Evolutionary conservation across 2,888 invertebrate genomes (phyloP), one percentile per base, ranked within the genome.

Genomic region (Phragmatobia fuliginosa): DNA sequence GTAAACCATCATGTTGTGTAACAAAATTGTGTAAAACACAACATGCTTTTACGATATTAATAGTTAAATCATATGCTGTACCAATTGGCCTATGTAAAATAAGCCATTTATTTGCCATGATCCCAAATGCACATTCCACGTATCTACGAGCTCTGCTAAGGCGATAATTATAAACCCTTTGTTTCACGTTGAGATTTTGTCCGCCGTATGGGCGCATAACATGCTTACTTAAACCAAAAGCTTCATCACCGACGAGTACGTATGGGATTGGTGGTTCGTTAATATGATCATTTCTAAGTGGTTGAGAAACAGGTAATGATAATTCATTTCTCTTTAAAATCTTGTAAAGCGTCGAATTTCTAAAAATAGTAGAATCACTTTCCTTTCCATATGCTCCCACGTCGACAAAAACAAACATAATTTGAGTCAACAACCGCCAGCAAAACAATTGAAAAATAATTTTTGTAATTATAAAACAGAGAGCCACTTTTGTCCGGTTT

Each of bases 151-250:
- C 80, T 75, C 84, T 78, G 49, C 76, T 81, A 62, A 85, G 73
- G 66, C 85, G 72, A 76, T 85, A 85, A 72, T 87, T 85, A 71
- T 83, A 87, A 69, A 84, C 75, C 73, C 73, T 80, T 79, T 79
- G 38, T 77, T 73, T 77, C 67, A 61, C 76, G 49, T 66, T 75
- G 62, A 73, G 66, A 73, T 77, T 78, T 75, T 33, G 7, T 18
- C 78, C 74, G 65, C 75, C 73, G 75, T 79, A 85, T 64, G 81
- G 81, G 21, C 83, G 80, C 83, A 85, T 83, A 69, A 85, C 45
- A 77, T 79, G 75, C 71, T 80, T 73, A 67, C 70, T 38, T 70
- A 86, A 77, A 25, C 79, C 82, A 69, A 86, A 85, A 41, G 80
- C 83, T 75, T 83, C 83, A 79, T 83, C 85, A 61, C 81, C 84